Conservation (phyloP, 2,797 vertebrate genomes). For the Malurus leucopterus region DNA sequence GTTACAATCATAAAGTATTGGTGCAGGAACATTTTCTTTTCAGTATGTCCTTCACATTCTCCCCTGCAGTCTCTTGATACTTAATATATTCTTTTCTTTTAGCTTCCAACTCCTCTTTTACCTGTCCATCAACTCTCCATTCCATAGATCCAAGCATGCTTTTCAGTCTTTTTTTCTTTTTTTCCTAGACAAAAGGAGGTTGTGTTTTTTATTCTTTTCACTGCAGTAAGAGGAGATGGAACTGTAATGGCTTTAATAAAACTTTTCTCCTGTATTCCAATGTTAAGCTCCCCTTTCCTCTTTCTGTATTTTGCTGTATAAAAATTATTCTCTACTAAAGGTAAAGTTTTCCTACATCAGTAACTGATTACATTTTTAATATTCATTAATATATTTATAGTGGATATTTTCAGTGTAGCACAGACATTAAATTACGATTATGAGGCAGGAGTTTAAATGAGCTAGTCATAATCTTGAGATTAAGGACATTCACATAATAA, state of each 20-base stretch:
- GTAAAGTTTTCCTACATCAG: not conserved
- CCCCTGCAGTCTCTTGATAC: conserved; percentile 21
- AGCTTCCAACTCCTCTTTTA: conserved; percentile 54
- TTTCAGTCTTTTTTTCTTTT: conserved; percentile 37
- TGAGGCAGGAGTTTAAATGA: not conserved
- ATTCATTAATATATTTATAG: not conserved
- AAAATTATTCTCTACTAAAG: conserved; percentile 2
- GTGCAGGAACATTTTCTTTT: conserved; percentile 5
- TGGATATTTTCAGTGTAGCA: not conserved
- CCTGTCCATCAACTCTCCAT: conserved; percentile 61
- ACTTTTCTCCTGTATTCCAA: conserved; percentile 33
- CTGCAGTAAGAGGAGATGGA: conserved; percentile 27
- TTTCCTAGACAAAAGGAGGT: conserved; percentile 52
- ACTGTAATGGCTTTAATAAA: conserved; percentile 62
- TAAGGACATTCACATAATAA: not conserved
- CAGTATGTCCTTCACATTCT: conserved; percentile 42
- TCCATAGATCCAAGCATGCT: conserved; percentile 43
- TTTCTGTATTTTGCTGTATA: not conserved
- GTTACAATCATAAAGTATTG: not conserved
- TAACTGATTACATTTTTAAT: conserved; percentile 4
- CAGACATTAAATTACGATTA: not conserved
- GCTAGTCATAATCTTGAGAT: not conserved
- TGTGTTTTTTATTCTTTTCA: conserved; percentile 57
- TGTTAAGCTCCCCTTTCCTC: conserved; percentile 24
- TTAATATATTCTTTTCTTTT: conserved; percentile 51